phyloP scores from a whole-genome alignment of 1,140 invertebrate genomes.

The Anastatus disparis region DNA sequence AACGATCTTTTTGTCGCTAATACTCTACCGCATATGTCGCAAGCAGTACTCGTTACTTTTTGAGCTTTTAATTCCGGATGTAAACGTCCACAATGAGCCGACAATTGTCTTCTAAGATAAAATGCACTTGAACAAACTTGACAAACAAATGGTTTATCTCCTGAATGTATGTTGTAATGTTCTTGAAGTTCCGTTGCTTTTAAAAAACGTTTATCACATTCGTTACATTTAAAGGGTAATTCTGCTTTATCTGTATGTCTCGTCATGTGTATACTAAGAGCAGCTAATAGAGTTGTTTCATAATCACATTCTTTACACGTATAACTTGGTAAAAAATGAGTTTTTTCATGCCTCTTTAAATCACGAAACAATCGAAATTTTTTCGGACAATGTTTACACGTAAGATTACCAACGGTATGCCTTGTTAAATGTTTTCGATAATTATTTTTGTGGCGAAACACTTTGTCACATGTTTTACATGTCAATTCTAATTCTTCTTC shows the following conservation, averaged over 20 bases:
- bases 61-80: constrained; percentile 62
- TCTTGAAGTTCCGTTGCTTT: constrained; percentile 63
- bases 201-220: constrained; percentile 73
- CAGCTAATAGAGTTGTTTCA: constrained; percentile 61
- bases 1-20: constrained; percentile 65
- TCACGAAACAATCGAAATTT: constrained; percentile 61
- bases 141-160: constrained; percentile 70
- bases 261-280: constrained; percentile 60
- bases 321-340: constrained; percentile 61
- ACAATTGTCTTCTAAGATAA: constrained; percentile 57
- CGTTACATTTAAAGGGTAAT: constrained; percentile 70
- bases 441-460: constrained; percentile 61
- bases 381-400: constrained; percentile 62
- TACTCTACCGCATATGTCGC: constrained; percentile 65
- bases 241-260: constrained; percentile 59
- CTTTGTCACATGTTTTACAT: constrained; percentile 61
- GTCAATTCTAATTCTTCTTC: constrained; percentile 47
- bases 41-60: constrained; percentile 58
- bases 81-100: constrained; percentile 57
- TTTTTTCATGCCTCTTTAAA: constrained; percentile 63
- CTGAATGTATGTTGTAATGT: constrained; percentile 65
- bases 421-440: constrained; percentile 60
- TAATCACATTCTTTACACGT: constrained; percentile 64
- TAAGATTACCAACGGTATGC: constrained; percentile 58
- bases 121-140: constrained; percentile 71